Percentiles rank a stretch among this genome's conserved stretches.
Evolutionary conservation across 2,113 vertebrate genomes (phyloP).

Genomic region (Phainopepla nitens): DNA sequence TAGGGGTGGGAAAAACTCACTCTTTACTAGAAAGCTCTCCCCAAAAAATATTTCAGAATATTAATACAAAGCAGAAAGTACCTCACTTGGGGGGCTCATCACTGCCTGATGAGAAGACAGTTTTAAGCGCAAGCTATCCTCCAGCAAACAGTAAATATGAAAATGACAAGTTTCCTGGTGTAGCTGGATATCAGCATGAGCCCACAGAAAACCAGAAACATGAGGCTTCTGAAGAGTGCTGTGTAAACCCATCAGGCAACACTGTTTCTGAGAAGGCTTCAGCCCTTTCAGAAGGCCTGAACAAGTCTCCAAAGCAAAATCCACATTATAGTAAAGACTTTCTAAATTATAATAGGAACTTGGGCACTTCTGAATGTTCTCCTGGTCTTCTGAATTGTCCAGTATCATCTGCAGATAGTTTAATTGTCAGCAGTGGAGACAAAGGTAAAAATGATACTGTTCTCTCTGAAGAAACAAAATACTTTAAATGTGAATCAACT

Average conservation of each 20-base stretch:
- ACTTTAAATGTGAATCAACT: slow-evolving; percentile 10
- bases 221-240: background rate
- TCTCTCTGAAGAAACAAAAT: background rate
- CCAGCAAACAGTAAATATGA: background rate
- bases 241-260: background rate
- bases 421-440: background rate
- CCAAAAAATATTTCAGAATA: background rate
- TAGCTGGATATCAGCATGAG: background rate
- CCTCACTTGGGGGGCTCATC: background rate
- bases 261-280: background rate
- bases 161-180: background rate
- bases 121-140: background rate
- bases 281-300: background rate
- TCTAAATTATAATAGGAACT: background rate
- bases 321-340: background rate
- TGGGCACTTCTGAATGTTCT: background rate
- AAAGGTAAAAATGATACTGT: background rate
- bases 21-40: background rate
- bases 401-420: background rate
- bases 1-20: fast-evolving
- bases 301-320: background rate
- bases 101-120: background rate
- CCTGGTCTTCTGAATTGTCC: background rate
- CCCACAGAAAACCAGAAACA: background rate
- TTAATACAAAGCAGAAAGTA: background rate